Evolutionary conservation across 2,888 invertebrate genomes (phyloP).

Genomic region (Strigamia transsilvanica): DNA sequence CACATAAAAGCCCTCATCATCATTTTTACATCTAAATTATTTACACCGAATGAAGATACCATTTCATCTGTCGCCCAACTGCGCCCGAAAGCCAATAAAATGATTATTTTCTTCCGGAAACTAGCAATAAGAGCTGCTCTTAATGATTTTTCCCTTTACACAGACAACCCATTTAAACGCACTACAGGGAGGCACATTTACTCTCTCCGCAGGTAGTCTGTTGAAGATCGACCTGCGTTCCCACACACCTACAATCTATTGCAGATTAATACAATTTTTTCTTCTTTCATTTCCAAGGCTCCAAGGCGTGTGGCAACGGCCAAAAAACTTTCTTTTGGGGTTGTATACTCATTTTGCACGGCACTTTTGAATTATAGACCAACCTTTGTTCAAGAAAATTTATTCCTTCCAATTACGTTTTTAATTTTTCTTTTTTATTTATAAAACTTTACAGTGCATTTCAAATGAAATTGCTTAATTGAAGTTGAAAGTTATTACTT

Average conservation of each 20-base stretch:
- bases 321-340: not conserved
- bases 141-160: conserved; percentile 36
- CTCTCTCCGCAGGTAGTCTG: not conserved
- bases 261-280: not conserved
- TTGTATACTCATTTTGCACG: not conserved
- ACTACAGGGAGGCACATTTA: not conserved
- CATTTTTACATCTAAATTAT: not conserved
- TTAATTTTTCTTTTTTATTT: not conserved
- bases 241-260: conserved; percentile 40
- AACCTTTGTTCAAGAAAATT: conserved; percentile 29
- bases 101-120: conserved; percentile 38
- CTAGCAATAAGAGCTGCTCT: not conserved
- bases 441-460: not conserved
- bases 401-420: conserved; percentile 16
- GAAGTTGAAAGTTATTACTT: conserved; percentile 1
- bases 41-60: not conserved
- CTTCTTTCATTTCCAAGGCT: not conserved
- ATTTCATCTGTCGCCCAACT: not conserved
- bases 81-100: conserved; percentile 29
- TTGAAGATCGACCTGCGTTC: not conserved
- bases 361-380: conserved; percentile 15
- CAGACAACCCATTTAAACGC: conserved; percentile 41
- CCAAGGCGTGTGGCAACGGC: not conserved
- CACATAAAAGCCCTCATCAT: not conserved
- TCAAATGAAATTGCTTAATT: conserved; percentile 20